Evolutionary conservation across 2,888 invertebrate genomes (phyloP), one percentile per base, ranked within the genome.

Genomic region (Pseudoips prasinana): DNA sequence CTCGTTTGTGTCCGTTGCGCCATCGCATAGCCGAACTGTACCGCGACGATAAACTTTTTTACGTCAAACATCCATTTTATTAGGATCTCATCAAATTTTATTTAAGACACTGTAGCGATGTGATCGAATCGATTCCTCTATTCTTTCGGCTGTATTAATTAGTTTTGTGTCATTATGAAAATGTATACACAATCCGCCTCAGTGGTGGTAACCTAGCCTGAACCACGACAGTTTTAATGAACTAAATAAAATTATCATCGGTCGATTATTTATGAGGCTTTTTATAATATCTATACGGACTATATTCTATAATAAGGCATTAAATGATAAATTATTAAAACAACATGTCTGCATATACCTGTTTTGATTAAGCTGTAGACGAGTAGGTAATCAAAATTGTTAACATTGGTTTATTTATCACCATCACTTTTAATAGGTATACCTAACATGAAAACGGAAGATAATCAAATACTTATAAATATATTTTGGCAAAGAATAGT

Each of bases 71-170:
- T 56, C 39, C 42, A 53, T 39, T 57, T 44, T 45, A 38, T 57
- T 57, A 57, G 45, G 51, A 48, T 53, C 57, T 57, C 50, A 54
- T 57, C 44, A 46, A 56, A 36, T 51, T 53, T 48, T 57, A 57
- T 57, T 46, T 57, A 57, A 14, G 14, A 3, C 5, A 14, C 14
- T 14, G 56, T 43, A 30, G 43, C 46, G 39, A 29, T 34, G 36
- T 47, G 49, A 52, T 56, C 43, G 39, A 48, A 53, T 57, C 46
- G 48, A 53, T 57, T 57, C 47, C 47, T 56, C 47, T 57, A 47
- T 56, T 50, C 50, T 57, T 40, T 57, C 42, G 33, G 35, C 29
- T 36, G 40, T 51, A 45, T 45, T 54, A 53, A 57, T 57, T 54
- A 41, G 39, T 57, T 56, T 51, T 53, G 51, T 46, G 40, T 43